Evolutionary conservation across 2,797 vertebrate genomes (phyloP).

Genomic region (Hydrolagus colliei): DNA sequence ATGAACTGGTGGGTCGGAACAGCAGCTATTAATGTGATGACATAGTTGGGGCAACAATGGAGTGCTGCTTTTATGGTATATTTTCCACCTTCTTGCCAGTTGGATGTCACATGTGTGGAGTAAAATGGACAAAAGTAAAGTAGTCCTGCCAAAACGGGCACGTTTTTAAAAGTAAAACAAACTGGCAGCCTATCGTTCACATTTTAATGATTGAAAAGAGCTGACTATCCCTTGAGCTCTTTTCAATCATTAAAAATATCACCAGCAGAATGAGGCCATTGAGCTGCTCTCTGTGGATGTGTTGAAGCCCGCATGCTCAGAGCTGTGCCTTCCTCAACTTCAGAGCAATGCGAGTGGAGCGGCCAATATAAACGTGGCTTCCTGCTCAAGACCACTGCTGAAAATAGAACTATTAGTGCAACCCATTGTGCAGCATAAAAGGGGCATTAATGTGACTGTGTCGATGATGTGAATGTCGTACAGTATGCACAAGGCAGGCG

Average conservation of each 20-base stretch:
- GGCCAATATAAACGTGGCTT: not conserved
- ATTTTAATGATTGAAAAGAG: not conserved
- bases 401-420: not conserved
- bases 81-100: not conserved
- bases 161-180: not conserved
- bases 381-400: not conserved
- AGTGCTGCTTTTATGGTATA: not conserved
- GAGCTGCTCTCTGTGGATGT: not conserved
- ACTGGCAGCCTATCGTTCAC: constrained; percentile 9
- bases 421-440: not conserved
- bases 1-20: not conserved
- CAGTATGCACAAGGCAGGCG: not conserved
- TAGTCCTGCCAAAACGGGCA: not conserved
- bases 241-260: not conserved
- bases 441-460: constrained; percentile 2
- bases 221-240: not conserved
- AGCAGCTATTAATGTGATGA: not conserved
- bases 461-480: constrained; percentile 17
- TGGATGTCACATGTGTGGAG: too few relatives aligned
- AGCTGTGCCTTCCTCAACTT: not conserved
- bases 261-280: not conserved
- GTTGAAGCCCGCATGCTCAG: not conserved
- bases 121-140: too few relatives aligned
- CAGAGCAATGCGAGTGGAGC: not conserved
- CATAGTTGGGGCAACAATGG: not conserved